Percentiles rank a stretch among this genome's conserved stretches.
Conservation (phyloP, 2,797 vertebrate species). For the Sebastes kiyomatsui region DNA sequence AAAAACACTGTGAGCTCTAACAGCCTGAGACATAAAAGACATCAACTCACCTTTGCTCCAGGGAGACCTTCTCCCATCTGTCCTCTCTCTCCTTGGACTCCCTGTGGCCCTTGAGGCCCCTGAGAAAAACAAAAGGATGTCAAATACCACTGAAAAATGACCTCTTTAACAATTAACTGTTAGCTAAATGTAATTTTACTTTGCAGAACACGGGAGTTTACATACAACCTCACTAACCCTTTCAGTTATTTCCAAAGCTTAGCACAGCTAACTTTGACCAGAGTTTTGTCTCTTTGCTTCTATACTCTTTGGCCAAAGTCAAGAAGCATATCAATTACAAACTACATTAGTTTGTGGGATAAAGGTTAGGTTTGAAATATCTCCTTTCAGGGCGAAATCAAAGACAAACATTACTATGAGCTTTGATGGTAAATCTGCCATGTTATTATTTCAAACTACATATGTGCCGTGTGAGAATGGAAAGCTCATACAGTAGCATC, state of each 20-base stretch:
- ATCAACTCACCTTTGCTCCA: slow-evolving; percentile 86
- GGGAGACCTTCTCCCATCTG: slow-evolving; percentile 87
- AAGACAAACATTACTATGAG: neutral
- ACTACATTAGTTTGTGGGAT: neutral
- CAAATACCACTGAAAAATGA: neutral
- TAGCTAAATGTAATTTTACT: neutral
- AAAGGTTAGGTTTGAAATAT: neutral
- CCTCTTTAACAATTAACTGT: neutral
- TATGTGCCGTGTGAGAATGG: neutral
- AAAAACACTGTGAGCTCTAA: neutral
- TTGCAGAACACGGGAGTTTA: too few species aligned
- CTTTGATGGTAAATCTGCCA: neutral
- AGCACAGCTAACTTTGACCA: too few species aligned
- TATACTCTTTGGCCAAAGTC: neutral
- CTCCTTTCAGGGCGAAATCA: neutral
- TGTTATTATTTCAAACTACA: neutral
- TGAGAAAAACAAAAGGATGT: slow-evolving; percentile 54
- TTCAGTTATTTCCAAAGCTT: too few species aligned
- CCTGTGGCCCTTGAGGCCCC: slow-evolving; percentile 91
- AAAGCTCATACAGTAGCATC: neutral
- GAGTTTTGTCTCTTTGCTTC: too few species aligned
- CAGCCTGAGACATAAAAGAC: slow-evolving; percentile 16
- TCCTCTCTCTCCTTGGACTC: slow-evolving; percentile 88
- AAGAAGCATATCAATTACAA: neutral
- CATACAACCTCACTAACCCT: too few species aligned